These are phyloP conservation scores for Florisuga fusca DNA, from an alignment of 2,797 vertebrate species.

Conservation along the genomic window DNA sequence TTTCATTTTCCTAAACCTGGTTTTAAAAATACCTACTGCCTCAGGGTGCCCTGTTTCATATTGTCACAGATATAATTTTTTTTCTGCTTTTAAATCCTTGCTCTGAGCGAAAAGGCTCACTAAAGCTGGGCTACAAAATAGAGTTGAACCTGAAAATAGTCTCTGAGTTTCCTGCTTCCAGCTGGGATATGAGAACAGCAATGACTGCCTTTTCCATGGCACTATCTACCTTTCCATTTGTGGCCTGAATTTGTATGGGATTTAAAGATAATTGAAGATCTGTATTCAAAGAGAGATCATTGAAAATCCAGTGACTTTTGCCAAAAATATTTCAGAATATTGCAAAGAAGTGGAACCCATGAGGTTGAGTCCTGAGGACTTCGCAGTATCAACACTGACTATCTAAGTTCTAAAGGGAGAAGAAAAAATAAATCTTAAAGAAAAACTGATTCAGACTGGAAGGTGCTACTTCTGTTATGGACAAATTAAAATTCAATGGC, in stretches of 20 bases:
- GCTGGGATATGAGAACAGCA: background rate
- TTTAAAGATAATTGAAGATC: background rate
- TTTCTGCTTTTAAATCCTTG: background rate
- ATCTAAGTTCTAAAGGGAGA: fast-evolving
- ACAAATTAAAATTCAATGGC: background rate
- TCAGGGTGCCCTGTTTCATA: background rate
- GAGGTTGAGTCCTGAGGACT: background rate
- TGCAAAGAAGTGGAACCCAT: background rate
- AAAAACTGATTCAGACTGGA: background rate
- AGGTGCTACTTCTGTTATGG: background rate
- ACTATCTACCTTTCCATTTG: background rate
- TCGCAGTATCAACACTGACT: background rate
- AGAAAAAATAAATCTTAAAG: background rate
- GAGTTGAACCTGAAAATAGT: background rate
- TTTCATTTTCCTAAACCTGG: background rate
- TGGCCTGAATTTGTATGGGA: background rate
- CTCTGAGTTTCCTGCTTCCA: background rate
- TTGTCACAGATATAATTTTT: background rate
- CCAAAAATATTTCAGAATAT: background rate
- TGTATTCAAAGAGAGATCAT: background rate
- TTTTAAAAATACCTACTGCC: background rate
- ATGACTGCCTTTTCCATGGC: background rate
- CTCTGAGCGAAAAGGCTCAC: background rate
- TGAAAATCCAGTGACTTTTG: background rate
- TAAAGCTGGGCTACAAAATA: background rate